Evolutionary conservation across 2,797 vertebrate species (phyloP).

Genomic region (Catostomus latipinnis): DNA sequence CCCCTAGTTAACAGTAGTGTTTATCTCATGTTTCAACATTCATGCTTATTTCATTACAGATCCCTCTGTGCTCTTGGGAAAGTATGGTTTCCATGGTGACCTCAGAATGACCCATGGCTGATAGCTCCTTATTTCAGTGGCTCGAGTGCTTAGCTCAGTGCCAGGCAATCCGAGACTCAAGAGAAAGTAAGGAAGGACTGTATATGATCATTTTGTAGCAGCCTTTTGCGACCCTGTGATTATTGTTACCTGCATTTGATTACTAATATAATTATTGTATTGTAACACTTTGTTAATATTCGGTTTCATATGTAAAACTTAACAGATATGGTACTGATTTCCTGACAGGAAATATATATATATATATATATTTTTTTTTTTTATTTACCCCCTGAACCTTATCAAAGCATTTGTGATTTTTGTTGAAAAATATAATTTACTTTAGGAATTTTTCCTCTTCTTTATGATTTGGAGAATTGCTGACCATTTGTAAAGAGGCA

Average conservation of each 20-base stretch:
- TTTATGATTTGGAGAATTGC: conserved; percentile 36
- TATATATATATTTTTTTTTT: conserved; percentile 6
- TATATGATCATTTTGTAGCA: conserved; percentile 52
- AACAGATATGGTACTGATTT: conserved; percentile 55
- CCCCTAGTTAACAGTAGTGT: not conserved
- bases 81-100: conserved; percentile 66
- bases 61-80: conserved; percentile 58
- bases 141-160: conserved; percentile 52
- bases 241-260: conserved; percentile 65
- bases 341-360: not conserved
- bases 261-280: conserved; percentile 66
- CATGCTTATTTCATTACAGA: conserved; percentile 66
- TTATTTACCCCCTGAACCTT: conserved; percentile 46
- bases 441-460: conserved; percentile 22
- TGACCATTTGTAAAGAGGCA: conserved; percentile 14
- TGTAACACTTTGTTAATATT: conserved; percentile 71
- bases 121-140: conserved; percentile 58
- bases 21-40: not conserved
- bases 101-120: conserved; percentile 57
- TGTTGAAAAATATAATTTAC: conserved; percentile 31
- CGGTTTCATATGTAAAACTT: conserved; percentile 69
- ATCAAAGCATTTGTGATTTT: conserved; percentile 17
- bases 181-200: conserved; percentile 51
- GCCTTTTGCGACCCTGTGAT: conserved; percentile 52
- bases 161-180: conserved; percentile 59